Evolutionary conservation across 2,888 invertebrate genomes (phyloP).

Genomic region (Brenthis daphne): DNA sequence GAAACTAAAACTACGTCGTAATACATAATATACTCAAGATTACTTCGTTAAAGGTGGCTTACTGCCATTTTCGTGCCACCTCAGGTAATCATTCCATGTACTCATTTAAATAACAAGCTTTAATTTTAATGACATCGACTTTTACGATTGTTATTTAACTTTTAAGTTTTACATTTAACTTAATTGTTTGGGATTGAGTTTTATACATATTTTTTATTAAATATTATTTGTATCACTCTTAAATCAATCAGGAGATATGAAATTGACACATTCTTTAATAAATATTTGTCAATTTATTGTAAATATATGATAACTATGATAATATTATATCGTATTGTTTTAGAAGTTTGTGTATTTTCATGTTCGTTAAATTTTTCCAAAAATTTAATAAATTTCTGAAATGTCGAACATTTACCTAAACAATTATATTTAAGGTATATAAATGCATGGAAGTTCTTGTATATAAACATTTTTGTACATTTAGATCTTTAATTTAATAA

Average conservation of each 20-base stretch:
- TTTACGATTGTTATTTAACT: not conserved
- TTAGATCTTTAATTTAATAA: conserved; percentile 77
- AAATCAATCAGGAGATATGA: conserved; percentile 24
- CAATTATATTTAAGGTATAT: conserved; percentile 51
- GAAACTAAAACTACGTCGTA: not conserved
- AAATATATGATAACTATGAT: conserved; percentile 33
- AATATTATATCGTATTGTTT: conserved; percentile 31
- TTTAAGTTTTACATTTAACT: not conserved
- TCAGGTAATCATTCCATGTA: conserved; percentile 41
- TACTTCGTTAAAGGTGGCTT: conserved; percentile 48
- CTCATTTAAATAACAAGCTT: conserved; percentile 34
- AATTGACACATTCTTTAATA: conserved; percentile 30
- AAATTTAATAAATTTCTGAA: conserved; percentile 64
- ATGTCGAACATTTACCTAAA: conserved; percentile 63
- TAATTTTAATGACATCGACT: conserved; percentile 29
- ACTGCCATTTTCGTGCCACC: conserved; percentile 56
- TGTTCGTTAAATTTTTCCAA: conserved; percentile 34
- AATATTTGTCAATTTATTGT: conserved; percentile 43
- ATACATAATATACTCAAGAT: conserved; percentile 19
- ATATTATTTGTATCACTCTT: conserved; percentile 20
- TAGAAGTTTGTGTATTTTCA: conserved; percentile 35
- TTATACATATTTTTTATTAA: not conserved
- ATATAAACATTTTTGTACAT: conserved; percentile 81
- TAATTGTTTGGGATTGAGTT: conserved; percentile 1
- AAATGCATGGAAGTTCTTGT: conserved; percentile 75